Percentiles rank a stretch among this genome's conserved stretches.
Evolutionary conservation across 2,888 invertebrate genomes (phyloP).

Genomic region (Eremobia ochroleuca): DNA sequence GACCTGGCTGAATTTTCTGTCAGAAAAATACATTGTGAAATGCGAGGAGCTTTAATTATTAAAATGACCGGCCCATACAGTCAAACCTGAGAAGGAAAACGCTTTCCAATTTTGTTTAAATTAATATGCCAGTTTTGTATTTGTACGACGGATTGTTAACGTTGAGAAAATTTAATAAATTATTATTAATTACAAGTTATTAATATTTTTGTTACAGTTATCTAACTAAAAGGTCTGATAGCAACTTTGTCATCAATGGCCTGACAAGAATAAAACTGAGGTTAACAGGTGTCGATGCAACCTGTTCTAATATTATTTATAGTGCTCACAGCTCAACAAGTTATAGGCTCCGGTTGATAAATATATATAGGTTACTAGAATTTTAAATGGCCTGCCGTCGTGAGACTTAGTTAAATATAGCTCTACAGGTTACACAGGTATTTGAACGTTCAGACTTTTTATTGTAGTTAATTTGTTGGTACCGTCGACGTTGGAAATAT

Average conservation of each 20-base stretch:
- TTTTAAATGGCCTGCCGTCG: slow-evolving; percentile 2
- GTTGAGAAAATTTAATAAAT: neutral
- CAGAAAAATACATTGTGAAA: neutral
- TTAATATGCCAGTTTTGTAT: neutral
- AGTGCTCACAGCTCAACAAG: slow-evolving; percentile 36
- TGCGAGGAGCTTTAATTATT: neutral
- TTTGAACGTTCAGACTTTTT: slow-evolving; percentile 6
- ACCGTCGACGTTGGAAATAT: neutral
- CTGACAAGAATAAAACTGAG: neutral
- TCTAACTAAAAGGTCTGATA: neutral
- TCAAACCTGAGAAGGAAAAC: neutral
- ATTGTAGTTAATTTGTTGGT: neutral
- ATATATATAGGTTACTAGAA: slow-evolving; percentile 21
- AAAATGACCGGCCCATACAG: neutral
- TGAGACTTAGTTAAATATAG: slow-evolving; percentile 5
- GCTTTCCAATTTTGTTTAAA: neutral
- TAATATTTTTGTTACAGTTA: no score
- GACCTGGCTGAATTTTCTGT: neutral
- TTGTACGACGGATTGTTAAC: neutral
- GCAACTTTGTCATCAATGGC: neutral
- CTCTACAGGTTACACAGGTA: neutral
- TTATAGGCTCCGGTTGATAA: slow-evolving; percentile 9
- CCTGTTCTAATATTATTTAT: slow-evolving; percentile 19
- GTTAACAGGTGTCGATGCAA: slow-evolving; percentile 26
- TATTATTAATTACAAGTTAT: no score